Evolutionary conservation across 2,888 invertebrate species (phyloP).

Genomic region (Candidula unifasciata): DNA sequence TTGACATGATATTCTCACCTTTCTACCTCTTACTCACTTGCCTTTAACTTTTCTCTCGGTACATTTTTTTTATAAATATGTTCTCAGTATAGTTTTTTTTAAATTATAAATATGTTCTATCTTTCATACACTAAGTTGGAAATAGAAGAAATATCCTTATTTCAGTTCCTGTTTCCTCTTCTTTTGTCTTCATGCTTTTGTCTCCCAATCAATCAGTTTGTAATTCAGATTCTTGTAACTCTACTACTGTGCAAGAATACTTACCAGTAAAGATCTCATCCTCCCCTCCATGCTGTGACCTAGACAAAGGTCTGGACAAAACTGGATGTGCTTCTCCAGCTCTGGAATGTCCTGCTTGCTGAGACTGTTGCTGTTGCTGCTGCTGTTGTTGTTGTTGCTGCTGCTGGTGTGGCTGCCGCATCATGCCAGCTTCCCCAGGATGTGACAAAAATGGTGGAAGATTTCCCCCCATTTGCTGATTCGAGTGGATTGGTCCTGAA

Average conservation of each 20-base stretch:
- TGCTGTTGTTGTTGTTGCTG: constrained; percentile 81
- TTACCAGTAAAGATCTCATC: constrained; percentile 42
- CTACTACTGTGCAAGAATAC: not conserved
- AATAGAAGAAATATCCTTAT: too few species aligned
- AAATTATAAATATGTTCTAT: too few species aligned
- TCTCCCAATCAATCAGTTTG: not conserved
- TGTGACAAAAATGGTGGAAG: constrained; percentile 38
- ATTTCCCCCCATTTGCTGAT: constrained; percentile 39
- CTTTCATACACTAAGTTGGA: too few species aligned
- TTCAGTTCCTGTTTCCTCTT: too few species aligned
- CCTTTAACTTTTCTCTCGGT: too few species aligned
- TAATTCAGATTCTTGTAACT: not conserved
- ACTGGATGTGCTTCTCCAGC: constrained; percentile 54
- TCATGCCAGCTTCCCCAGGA: not conserved
- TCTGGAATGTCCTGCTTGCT: constrained; percentile 54
- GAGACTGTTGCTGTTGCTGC: constrained; percentile 51
- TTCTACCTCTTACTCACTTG: too few species aligned
- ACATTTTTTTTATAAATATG: too few species aligned
- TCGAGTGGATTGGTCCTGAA: not conserved
- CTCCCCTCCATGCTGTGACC: constrained; percentile 41
- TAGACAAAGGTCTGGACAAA: constrained; percentile 48
- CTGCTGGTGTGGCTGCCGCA: constrained; percentile 79
- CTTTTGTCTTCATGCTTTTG: too few species aligned
- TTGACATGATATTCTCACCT: too few species aligned
- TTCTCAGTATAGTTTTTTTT: too few species aligned